Base-by-base conservation (phyloP, 1,140 invertebrate species). In the Camponotus pennsylvanicus region DNA sequence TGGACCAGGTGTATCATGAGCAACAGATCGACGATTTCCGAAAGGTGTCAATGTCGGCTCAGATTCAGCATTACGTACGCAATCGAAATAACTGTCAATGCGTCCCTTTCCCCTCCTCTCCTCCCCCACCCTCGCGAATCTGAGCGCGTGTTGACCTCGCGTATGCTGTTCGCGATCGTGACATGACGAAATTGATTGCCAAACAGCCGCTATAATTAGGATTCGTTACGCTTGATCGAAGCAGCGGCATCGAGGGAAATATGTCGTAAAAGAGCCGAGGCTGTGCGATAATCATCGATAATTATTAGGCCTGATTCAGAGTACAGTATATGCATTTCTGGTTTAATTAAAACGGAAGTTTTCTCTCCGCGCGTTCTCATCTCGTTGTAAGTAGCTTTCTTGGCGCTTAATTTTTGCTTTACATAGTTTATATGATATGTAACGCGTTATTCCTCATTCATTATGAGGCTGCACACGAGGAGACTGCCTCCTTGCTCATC, bases 61-160 rank as follows among this genome's bases (percentile, higher is more conserved):
- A 7, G 27, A 21, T 40, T 59, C 13, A 8, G 13, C 42, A 15
- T 52, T 37, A 67, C 42, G n/a, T 18, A 73, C 32, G 55, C 55
- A 49, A 83, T 32, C 18, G 69, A 8, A 83, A 49, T 75, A 83
- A 83, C 79, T 83, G 69, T 83, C 69, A 75, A 63, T 18, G 55
- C 37, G 40, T 13, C 27, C 9, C 4, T 18, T 15, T 5, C 4
- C 15, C 49, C 13, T 1, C 3, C 13, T 15, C 13, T 15, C 15
- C 49, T 6, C 15, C 13, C 15, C 15, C 40, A 0, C 40, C 42
- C 37, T 66, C 52, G 40, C 32, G 18, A 18, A n/a, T 3, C 18
- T 11, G 57, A 64, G 11, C 32, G 42, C 73, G 34, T 49, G 40
- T 32, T 63, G 87, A 76, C 79, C 83, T 73, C 80, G 63, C 55